Evolutionary conservation across 1,140 invertebrate species (phyloP).

Genomic region (Drosophila seguyi): DNA sequence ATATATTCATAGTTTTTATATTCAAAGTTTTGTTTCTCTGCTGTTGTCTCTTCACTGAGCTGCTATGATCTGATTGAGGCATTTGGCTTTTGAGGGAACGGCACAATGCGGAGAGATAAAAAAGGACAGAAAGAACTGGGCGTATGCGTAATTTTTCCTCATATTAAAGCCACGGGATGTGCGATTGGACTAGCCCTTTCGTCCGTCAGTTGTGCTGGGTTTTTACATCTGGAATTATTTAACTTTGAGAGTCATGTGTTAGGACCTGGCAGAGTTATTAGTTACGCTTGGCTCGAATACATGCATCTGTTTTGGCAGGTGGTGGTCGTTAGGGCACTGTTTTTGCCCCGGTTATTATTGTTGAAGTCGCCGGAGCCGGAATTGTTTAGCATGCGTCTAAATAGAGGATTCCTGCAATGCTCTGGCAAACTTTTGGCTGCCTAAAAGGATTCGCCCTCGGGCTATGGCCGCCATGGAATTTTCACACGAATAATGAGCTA

Average conservation of each 20-base stretch:
- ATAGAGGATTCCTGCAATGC: neutral
- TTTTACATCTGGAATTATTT: constrained; percentile 3
- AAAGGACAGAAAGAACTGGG: neutral
- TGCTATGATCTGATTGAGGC: constrained; percentile 40
- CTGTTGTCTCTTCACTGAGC: neutral
- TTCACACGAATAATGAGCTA: constrained; percentile 38
- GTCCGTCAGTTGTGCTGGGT: no score
- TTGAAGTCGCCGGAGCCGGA: constrained; percentile 8
- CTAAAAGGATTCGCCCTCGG: constrained; percentile 2
- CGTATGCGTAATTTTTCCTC: constrained; percentile 48
- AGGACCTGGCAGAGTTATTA: neutral
- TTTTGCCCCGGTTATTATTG: constrained; percentile 40
- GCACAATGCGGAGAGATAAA: neutral
- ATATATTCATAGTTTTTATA: constrained; percentile 42
- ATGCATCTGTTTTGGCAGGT: constrained; percentile 29
- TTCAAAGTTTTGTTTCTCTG: constrained; percentile 37
- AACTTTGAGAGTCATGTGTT: neutral
- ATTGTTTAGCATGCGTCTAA: constrained; percentile 18
- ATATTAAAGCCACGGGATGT: constrained; percentile 21
- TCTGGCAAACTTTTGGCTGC: constrained; percentile 4
- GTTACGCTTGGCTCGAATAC: neutral
- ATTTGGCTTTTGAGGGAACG: constrained; percentile 41
- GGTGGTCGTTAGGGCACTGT: constrained; percentile 4
- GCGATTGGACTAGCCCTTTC: constrained; percentile 5
- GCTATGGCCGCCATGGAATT: constrained; percentile 15